These are phyloP conservation scores for Ammodytes dubius DNA, from an alignment of 2,113 vertebrate species.

Conservation along the genomic window DNA sequence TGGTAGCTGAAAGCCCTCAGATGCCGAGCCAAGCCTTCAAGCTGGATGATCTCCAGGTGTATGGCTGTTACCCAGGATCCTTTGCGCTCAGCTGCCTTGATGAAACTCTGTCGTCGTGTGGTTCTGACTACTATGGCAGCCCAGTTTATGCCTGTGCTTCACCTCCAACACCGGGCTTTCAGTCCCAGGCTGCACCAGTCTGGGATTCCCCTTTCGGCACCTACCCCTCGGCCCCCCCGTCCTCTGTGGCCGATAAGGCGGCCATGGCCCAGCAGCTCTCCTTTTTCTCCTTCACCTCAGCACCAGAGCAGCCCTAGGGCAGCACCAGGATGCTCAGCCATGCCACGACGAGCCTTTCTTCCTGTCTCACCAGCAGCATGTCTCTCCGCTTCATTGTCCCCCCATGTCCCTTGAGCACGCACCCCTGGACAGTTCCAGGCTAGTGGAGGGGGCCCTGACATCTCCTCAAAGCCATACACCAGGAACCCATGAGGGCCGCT, in stretches of 20 bases:
- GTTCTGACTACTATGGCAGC: constrained; percentile 94
- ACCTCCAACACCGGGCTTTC: constrained; percentile 88
- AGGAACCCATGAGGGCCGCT: constrained; percentile 87
- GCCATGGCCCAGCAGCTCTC: constrained; percentile 82
- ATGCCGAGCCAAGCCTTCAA: constrained; percentile 86
- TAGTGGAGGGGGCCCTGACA: constrained; percentile 75
- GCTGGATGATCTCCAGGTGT: constrained; percentile 94
- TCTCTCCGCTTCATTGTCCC: constrained; percentile 75
- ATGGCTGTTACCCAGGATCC: constrained; percentile 91
- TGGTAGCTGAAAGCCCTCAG: constrained; percentile 72
- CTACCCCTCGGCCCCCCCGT: constrained; percentile 85
- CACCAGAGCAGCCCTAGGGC: constrained; percentile 79
- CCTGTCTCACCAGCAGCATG: constrained; percentile 76
- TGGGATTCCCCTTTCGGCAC: constrained; percentile 92
- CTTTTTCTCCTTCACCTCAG: constrained; percentile 89
- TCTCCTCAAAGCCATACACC: constrained; percentile 84
- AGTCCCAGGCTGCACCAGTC: constrained; percentile 75
- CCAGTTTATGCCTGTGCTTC: constrained; percentile 88
- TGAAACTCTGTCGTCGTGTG: constrained; percentile 92
- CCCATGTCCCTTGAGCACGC: constrained; percentile 81
- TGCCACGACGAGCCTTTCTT: constrained; percentile 86
- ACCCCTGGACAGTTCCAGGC: constrained; percentile 80
- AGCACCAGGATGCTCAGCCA: constrained; percentile 68
- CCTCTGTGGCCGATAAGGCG: constrained; percentile 83
- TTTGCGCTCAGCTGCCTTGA: constrained; percentile 87